These are phyloP conservation scores for Cheilosia scutellata DNA, from an alignment of 2,888 invertebrate species.

Conservation along the genomic window DNA sequence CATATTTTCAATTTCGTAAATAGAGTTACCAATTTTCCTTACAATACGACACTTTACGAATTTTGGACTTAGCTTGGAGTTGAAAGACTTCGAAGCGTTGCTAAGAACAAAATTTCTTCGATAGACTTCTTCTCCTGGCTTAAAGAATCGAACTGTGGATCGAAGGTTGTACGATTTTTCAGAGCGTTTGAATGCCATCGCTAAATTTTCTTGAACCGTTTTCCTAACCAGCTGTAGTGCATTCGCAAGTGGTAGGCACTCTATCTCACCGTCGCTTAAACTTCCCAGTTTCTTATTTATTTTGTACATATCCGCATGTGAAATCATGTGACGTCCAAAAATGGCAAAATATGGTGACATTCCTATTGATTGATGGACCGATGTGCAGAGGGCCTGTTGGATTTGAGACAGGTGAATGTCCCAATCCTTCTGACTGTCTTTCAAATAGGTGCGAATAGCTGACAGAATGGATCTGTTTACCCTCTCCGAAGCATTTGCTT, in stretches of 20 bases:
- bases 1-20: background rate
- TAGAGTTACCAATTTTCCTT: too few species aligned
- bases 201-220: background rate
- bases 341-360: background rate
- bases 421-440: slow-evolving; percentile 11
- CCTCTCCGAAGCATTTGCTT: too few species aligned
- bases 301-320: too few species aligned
- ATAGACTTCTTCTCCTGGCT: background rate
- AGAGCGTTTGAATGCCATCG: too few species aligned
- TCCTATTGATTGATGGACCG: slow-evolving; percentile 26
- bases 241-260: background rate
- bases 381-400: background rate
- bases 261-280: background rate
- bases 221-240: background rate
- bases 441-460: slow-evolving; percentile 30
- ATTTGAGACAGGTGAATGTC: slow-evolving; percentile 34
- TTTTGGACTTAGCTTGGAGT: background rate
- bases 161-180: too few species aligned
- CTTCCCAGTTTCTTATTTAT: background rate
- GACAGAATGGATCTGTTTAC: slow-evolving; percentile 2
- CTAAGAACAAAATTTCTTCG: background rate
- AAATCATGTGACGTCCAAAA: background rate
- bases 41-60: too few species aligned
- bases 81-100: background rate
- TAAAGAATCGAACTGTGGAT: background rate